Conservation (phyloP, 1,140 invertebrate species). For the Reticulitermes speratus region DNA sequence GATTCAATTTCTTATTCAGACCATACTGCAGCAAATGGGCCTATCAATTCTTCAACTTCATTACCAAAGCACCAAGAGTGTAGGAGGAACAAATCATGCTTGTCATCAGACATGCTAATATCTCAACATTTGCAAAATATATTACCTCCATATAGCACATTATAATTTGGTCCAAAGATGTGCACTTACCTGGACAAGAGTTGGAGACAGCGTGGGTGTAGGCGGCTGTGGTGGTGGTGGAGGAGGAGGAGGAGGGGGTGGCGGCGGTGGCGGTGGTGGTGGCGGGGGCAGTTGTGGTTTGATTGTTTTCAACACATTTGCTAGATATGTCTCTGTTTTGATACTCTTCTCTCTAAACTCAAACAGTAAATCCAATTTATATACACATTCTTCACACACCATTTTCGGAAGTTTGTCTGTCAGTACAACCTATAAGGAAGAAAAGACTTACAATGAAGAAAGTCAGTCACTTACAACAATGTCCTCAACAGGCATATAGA, state of each 20-base stretch:
- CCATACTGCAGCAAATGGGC: too few relatives aligned
- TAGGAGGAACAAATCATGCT: too few relatives aligned
- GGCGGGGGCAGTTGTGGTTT: neutral
- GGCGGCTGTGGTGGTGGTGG: neutral
- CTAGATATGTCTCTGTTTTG: constrained; percentile 55
- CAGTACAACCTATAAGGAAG: constrained; percentile 51
- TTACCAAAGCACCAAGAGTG: too few relatives aligned
- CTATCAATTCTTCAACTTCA: too few relatives aligned
- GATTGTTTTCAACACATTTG: constrained; percentile 50
- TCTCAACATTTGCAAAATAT: too few relatives aligned
- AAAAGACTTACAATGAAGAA: neutral
- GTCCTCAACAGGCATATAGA: too few relatives aligned
- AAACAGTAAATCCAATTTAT: constrained; percentile 58
- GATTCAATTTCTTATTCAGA: too few relatives aligned
- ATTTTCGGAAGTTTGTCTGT: constrained; percentile 60
- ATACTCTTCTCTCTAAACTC: constrained; percentile 59
- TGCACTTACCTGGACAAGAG: neutral
- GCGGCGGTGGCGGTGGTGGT: neutral
- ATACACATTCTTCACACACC: constrained; percentile 59
- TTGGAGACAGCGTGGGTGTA: neutral
- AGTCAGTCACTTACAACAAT: too few relatives aligned
- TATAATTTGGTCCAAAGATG: too few relatives aligned
- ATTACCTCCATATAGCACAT: too few relatives aligned
- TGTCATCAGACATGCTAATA: too few relatives aligned
- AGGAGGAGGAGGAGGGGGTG: neutral